Base-by-base conservation (phyloP, 2,797 vertebrate species). In the Hippopotamyrus pictus region DNA sequence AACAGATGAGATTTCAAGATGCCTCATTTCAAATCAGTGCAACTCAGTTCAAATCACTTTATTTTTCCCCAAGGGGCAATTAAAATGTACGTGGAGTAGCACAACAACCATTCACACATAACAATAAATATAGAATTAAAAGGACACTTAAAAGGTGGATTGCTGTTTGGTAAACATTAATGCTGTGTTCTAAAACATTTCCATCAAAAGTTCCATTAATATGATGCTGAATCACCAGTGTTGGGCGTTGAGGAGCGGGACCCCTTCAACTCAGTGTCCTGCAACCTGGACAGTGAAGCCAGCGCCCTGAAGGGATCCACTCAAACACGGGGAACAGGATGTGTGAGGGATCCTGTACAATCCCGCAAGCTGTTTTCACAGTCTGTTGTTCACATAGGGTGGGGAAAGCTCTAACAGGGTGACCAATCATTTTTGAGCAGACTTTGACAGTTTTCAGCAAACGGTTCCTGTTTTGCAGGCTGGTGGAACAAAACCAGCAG, bases 391-490 rank as follows among this genome's bases (percentile, higher is more conserved):
- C 50, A 59, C 25, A 1, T n/a, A 33, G 69, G 82, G 19, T 88
- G 11, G 59, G 12, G 54, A 25, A 12, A 53, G 41, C 44, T 76
- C 25, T 0, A 12, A 65, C 54, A 88, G 9, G 0, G 53, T 14
- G 54, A 87, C 22, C 48, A 54, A 89, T 91, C 88, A 90, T 90
- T 91, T 25, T 44, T 17, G 22, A 19, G 44, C 37, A 65, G 25
- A 46, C 9, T 57, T 59, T 59, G 0, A 65, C 6, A 8, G 22
- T 51, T 14, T 25, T 53, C 22, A 14, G 57, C 29, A 62, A 3
- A 54, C 5, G 9, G 14, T 48, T 25, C 48, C 11, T 53, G 46
- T 33, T n/a, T 51, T 69, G 25, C 41, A 29, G 37, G 12, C 11
- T 73, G 51, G 11, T 29, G 65, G 50, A 59, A 3, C 5, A 7